Evolutionary conservation across 2,888 invertebrate genomes (phyloP), one percentile per base, ranked within the genome.

Genomic region (Psylliodes chrysocephalus): DNA sequence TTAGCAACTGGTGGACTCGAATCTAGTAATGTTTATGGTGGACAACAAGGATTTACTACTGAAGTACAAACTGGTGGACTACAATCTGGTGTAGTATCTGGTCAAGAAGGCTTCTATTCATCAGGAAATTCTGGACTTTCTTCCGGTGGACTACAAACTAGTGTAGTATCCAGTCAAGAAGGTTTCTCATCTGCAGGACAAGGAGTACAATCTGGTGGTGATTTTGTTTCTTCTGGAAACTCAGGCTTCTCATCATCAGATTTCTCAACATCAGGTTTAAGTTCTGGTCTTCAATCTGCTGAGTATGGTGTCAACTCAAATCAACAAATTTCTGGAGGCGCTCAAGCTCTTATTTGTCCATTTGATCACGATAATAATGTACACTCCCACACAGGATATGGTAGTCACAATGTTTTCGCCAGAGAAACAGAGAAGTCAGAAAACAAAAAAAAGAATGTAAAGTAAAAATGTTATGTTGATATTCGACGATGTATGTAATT

Each of bases 391-490:
- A 7, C n/a, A n/a, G n/a, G n/a, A n/a, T n/a, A 12, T n/a, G 44
- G 1, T 42, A 18, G 42, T 7, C 42, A 42, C n/a, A 42, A 42
- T 18, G 8, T 42, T 10, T 42, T 42, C 18, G 42, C 42, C 8
- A 17, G 42, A 42, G 42, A 10, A 4, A 42, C 18, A 14, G 18
- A 14, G 18, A n/a, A 14, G 44, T n/a, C n/a, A 33, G n/a, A 28
- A 55, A 33, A 46, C 25, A 2, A 55, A 55, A 28, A 30, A 55
- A 6, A 30, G 42, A 28, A 1, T 42, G 10, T 42, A 14, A 19
- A 14, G 25, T 54, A 54, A 18, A 40, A 42, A 54, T 33, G 35
- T 35, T 3, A 54, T 54, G 53, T 54, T 40, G 40, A 54, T 54
- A 54, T 51, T 51, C 51, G 51, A 35, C 33, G 33, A 28, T 2